Percentiles rank a stretch among this genome's conserved stretches.
Conservation (phyloP, 1,140 invertebrate genomes). For the Bradysia coprophila region DNA sequence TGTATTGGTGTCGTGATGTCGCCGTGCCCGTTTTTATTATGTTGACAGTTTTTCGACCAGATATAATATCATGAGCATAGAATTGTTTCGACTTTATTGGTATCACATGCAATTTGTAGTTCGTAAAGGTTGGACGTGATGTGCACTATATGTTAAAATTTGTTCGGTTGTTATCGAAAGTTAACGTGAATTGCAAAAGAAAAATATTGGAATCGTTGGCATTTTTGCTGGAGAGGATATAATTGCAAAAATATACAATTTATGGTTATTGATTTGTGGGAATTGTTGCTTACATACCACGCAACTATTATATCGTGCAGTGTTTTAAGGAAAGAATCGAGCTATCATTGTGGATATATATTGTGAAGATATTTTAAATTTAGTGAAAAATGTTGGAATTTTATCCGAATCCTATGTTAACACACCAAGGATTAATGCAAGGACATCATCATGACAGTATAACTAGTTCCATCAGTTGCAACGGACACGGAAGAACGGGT, state of each 20-base stretch:
- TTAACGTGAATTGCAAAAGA: no score
- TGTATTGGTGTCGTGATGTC: not conserved
- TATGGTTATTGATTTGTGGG: not conserved
- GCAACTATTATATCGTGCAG: no score
- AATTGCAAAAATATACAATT: not conserved
- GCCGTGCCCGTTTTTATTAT: no score
- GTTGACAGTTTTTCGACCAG: no score
- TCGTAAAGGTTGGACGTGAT: not conserved
- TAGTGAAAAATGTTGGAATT: not conserved
- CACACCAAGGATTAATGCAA: not conserved
- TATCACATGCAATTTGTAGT: not conserved
- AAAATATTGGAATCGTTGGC: not conserved
- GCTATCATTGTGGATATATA: no score
- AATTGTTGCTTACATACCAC: no score
- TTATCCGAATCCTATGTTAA: not conserved
- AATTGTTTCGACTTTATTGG: not conserved
- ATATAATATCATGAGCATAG: not conserved
- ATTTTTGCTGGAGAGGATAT: not conserved
- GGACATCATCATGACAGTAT: not conserved
- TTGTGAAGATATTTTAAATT: not conserved
- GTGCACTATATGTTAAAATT: not conserved
- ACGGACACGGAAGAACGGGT: not conserved
- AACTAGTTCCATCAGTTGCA: not conserved
- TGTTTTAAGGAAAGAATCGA: no score
- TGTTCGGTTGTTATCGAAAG: no score